Base-by-base conservation (phyloP, 1,140 invertebrate genomes). In the Calliopsis andreniformis region DNA sequence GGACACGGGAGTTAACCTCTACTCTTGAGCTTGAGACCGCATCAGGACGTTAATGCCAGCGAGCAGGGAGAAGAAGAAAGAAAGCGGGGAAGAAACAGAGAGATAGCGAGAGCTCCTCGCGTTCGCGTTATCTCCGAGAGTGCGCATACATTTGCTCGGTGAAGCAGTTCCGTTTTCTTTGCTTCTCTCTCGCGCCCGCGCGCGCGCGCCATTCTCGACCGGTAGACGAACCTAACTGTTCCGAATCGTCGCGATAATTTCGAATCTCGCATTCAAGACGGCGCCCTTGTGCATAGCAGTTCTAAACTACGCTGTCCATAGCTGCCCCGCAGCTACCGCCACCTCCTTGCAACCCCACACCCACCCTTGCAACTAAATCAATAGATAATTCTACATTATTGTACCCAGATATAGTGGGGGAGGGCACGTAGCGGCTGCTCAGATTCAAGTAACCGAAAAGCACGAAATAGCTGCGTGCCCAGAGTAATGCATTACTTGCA, bases 201-300 rank as follows among this genome's bases (percentile, higher is more conserved):
- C 39, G 66, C 28, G 70, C 63, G 45, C 39, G 62, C 81, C 76
- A 85, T 86, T 86, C 81, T 70, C 82, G 80, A 86, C 84, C 82
- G 85, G 85, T 87, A 80, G 85, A 83, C 85, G 85, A 86, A 86
- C 81, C 85, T 86, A 86, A 86, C 84, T 86, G 84, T 86, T 86
- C 84, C 84, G 78, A 86, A 86, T 83, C 84, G 81, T 86, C 81
- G 81, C 78, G 84, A 85, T 85, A 85, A 85, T 85, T 85, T 85
- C 77, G 83, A 80, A 85, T 85, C 83, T 85, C 76, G 79, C 83
- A 82, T 85, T 80, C 83, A 64, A 85, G 56, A 53, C 82, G 63
- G 51, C 53, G 71, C 47, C 66, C 61, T 75, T 53, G 69, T 49
- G 59, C 76, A 68, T 69, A 53, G 69, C 64, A 75, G 66, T 82